Base-by-base conservation (phyloP, 92 coral and sea anemone species). In the Epizoanthus stellaris region DNA sequence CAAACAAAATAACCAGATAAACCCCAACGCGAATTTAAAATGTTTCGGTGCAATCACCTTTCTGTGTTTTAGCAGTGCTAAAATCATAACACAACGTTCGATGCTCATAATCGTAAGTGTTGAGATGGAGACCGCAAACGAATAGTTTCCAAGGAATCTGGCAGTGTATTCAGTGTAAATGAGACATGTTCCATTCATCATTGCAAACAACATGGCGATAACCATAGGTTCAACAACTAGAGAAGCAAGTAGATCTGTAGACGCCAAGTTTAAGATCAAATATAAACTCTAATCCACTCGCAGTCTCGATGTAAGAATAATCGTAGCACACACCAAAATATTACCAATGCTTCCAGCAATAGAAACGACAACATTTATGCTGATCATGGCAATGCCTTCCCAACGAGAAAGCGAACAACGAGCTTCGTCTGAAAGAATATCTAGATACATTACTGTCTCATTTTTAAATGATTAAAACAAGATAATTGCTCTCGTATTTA, bases 1-100 rank as follows among this genome's bases (percentile, higher is more conserved):
- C 13, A 71, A 71, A 71, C 76, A 40, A 23, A 3, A 9, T 6
- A 43, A 6, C 76, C 76, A 71, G 39, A 40, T 71, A 1, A 5
- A 45, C 7, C 43, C 25, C 11, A 45, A 16, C 56, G 45, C 34
- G 2, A 17, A 14, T 43, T 40, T 71, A 43, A 71, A 45, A 71
- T 71, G 76, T 7, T 3, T 43, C 19, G 58, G 16, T 16, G 56
- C 47, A 13, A 71, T 45, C 19, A 71, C 11, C 30, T 43, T 71
- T 9, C 76, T 52, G 76, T 43, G 39, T 71, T 71, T 71, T 56
- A 71, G 58, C 17, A 59, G 76, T 54, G 76, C 12, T n/a, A 71
- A 16, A 43, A 71, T 71, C 36, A 54, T 45, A 16, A 45, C 16
- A 71, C 76, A 71, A 53, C 76, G 59, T 30, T 71, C 76, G 14